These are phyloP conservation scores for Thalassoma bifasciatum DNA, from an alignment of 2,113 vertebrate species.

Conservation along the genomic window DNA sequence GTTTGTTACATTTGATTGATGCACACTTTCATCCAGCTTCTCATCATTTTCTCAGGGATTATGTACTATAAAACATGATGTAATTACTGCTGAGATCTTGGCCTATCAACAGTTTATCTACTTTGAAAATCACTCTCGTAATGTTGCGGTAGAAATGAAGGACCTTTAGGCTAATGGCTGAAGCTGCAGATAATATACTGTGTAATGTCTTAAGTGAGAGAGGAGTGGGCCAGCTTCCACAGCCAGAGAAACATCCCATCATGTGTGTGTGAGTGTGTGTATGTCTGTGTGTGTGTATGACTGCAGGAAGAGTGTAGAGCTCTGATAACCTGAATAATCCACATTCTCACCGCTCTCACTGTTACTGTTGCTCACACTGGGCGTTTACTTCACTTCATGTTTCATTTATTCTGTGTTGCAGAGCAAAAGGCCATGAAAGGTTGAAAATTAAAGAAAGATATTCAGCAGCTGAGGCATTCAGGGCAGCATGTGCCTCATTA, in stretches of 20 bases:
- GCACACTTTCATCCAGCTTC: slow-evolving; percentile 71
- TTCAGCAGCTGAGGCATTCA: neutral
- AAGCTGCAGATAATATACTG: slow-evolving; percentile 46
- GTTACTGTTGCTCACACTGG: neutral
- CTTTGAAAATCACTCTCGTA: slow-evolving; percentile 60
- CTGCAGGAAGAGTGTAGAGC: too few relatives aligned
- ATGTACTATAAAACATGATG: slow-evolving; percentile 79
- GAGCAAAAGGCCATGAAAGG: too few relatives aligned
- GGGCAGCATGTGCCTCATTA: neutral
- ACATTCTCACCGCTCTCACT: too few relatives aligned
- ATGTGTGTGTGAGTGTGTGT: too few relatives aligned
- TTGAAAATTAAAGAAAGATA: neutral
- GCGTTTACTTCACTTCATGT: neutral
- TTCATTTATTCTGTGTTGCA: neutral
- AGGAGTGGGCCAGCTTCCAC: slow-evolving; percentile 16
- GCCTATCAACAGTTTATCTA: slow-evolving; percentile 74
- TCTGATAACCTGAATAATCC: too few relatives aligned
- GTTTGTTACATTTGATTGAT: slow-evolving; percentile 80
- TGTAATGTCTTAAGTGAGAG: slow-evolving; percentile 52
- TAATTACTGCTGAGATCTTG: slow-evolving; percentile 76
- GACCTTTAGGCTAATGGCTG: slow-evolving; percentile 57
- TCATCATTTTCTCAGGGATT: slow-evolving; percentile 74
- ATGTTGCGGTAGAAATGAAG: slow-evolving; percentile 57
- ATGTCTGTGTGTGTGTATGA: too few relatives aligned
- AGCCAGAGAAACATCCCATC: neutral